Conservation (phyloP, 2,888 invertebrate species). For the Eupithecia insigniata region DNA sequence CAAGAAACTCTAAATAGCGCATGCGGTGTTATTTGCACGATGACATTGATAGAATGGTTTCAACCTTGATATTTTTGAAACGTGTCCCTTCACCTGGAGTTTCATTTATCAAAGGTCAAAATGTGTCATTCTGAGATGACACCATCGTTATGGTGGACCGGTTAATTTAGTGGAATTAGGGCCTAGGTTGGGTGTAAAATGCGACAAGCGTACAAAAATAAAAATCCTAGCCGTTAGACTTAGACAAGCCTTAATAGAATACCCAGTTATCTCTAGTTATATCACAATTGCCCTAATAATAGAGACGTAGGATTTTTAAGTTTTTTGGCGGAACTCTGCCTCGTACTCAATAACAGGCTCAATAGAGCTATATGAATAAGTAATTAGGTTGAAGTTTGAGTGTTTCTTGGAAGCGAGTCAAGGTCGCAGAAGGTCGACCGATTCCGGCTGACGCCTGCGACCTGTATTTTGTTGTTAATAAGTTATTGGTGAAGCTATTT, state of each 20-base stretch:
- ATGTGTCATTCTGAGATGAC: too few species aligned
- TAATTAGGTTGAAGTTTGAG: slow-evolving; percentile 23
- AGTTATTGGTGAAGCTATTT: not conserved
- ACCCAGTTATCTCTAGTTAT: not conserved
- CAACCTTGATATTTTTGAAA: too few species aligned
- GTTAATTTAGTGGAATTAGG: too few species aligned
- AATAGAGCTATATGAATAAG: slow-evolving; percentile 22
- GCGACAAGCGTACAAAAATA: not conserved
- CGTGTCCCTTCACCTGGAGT: too few species aligned
- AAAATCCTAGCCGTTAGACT: not conserved
- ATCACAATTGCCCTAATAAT: not conserved
- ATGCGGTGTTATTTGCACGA: too few species aligned
- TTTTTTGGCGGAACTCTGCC: not conserved
- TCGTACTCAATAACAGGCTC: slow-evolving; percentile 12
- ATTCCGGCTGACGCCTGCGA: slow-evolving; percentile 36
- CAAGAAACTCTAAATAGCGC: too few species aligned
- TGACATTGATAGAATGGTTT: too few species aligned
- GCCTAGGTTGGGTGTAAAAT: not conserved
- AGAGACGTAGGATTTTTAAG: not conserved
- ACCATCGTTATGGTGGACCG: too few species aligned
- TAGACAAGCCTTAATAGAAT: not conserved
- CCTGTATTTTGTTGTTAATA: slow-evolving; percentile 17
- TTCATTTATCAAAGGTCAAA: too few species aligned
- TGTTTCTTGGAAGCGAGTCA: slow-evolving; percentile 38
- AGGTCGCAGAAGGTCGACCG: slow-evolving; percentile 39